Percentiles rank a stretch among this genome's conserved stretches.
Conservation (phyloP, 2,797 vertebrate genomes). For the Meda fulgida region DNA sequence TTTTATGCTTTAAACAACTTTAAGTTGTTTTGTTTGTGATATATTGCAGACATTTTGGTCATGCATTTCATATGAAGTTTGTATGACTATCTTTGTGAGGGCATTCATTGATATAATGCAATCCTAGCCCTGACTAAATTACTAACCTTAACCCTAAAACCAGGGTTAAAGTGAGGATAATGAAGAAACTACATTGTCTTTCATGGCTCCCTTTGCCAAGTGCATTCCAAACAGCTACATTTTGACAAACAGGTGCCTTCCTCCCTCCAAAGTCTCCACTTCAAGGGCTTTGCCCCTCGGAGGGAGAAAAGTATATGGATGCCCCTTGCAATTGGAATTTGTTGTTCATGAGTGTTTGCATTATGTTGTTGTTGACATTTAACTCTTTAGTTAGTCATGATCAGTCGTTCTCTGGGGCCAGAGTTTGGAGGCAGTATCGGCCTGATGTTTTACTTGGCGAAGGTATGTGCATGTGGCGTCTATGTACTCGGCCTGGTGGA, state of each 20-base stretch:
- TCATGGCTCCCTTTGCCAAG: not conserved
- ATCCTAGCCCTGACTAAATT: not conserved
- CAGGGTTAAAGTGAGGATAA: not conserved
- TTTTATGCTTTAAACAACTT: too few species aligned
- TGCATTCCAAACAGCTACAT: not conserved
- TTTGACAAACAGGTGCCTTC: not conserved
- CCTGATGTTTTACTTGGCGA: constrained; percentile 93
- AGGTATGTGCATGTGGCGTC: constrained; percentile 89
- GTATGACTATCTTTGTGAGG: not conserved
- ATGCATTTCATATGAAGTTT: not conserved
- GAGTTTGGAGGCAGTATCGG: constrained; percentile 95
- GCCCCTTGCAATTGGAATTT: not conserved
- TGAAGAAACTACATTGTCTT: not conserved
- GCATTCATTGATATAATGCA: not conserved
- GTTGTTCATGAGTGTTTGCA: not conserved
- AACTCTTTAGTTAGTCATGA: constrained; percentile 82
- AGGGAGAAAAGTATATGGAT: not conserved
- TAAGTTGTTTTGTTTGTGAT: not conserved
- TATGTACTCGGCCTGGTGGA: constrained; percentile 92
- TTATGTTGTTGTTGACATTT: constrained; percentile 16
- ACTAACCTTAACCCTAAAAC: not conserved
- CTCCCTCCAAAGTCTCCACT: not conserved
- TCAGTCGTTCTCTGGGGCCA: constrained; percentile 90
- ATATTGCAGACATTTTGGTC: not conserved
- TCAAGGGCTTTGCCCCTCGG: not conserved